These are phyloP conservation scores for Menura novaehollandiae DNA, from an alignment of 2,113 vertebrate species.

Conservation along the genomic window DNA sequence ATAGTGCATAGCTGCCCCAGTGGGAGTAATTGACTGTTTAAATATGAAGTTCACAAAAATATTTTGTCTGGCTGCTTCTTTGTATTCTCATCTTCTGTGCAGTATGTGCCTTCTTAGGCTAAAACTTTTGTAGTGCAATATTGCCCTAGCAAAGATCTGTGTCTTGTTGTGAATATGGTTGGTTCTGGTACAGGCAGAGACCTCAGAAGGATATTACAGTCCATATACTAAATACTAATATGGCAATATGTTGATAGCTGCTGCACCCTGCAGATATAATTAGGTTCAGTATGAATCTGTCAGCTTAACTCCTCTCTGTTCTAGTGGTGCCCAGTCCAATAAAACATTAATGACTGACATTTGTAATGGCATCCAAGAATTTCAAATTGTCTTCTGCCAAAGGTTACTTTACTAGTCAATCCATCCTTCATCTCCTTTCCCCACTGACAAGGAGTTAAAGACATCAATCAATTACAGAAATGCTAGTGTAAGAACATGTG, in stretches of 20 bases:
- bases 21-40: neutral
- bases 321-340: neutral
- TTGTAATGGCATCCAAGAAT: neutral
- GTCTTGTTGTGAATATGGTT: neutral
- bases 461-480: neutral
- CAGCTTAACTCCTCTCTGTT: neutral
- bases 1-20: neutral
- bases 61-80: slow-evolving; percentile 20
- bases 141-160: neutral
- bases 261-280: neutral
- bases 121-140: neutral
- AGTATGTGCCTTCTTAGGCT: neutral
- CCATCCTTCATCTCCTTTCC: neutral
- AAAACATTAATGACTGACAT: neutral
- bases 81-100: neutral
- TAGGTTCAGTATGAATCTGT: neutral
- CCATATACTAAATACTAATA: neutral
- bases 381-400: neutral
- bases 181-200: neutral
- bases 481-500: neutral
- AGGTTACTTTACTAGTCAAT: neutral
- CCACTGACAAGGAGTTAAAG: neutral
- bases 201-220: neutral
- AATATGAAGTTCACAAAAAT: slow-evolving; percentile 16
- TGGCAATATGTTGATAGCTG: neutral